Evolutionary conservation across 2,113 vertebrate species (phyloP).

Genomic region (Indicator indicator): DNA sequence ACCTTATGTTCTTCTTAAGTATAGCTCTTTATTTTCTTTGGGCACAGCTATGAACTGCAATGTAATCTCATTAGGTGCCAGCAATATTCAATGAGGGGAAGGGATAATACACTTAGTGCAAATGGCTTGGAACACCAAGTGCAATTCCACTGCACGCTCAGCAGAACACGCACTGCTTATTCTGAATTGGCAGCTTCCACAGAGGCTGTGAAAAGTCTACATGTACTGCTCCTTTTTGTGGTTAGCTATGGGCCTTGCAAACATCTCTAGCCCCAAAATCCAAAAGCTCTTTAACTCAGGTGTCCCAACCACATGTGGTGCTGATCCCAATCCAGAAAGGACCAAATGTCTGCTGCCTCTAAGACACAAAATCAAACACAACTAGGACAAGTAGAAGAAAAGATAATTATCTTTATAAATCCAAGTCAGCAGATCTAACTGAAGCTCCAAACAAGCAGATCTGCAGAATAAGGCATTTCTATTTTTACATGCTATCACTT

Average conservation of each 20-base stretch:
- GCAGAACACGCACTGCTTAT: background rate
- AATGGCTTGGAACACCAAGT: slow-evolving; percentile 23
- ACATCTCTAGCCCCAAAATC: background rate
- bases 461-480: slow-evolving; percentile 36
- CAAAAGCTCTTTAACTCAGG: background rate
- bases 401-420: background rate
- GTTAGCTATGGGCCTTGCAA: background rate
- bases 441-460: slow-evolving; percentile 48
- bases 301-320: background rate
- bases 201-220: background rate
- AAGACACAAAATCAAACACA: background rate
- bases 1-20: background rate
- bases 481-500: slow-evolving; percentile 42
- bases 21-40: background rate
- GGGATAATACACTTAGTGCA: slow-evolving; percentile 45
- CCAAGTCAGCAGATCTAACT: slow-evolving; percentile 59
- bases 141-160: background rate
- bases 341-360: background rate
- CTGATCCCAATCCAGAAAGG: background rate
- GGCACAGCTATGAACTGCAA: background rate
- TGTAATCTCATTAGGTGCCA: slow-evolving; percentile 26
- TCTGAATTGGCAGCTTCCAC: background rate
- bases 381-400: slow-evolving; percentile 62
- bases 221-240: background rate
- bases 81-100: slow-evolving; percentile 21